Base-by-base conservation (phyloP, 2,888 invertebrate species). In the Drosophila koepferae region DNA sequence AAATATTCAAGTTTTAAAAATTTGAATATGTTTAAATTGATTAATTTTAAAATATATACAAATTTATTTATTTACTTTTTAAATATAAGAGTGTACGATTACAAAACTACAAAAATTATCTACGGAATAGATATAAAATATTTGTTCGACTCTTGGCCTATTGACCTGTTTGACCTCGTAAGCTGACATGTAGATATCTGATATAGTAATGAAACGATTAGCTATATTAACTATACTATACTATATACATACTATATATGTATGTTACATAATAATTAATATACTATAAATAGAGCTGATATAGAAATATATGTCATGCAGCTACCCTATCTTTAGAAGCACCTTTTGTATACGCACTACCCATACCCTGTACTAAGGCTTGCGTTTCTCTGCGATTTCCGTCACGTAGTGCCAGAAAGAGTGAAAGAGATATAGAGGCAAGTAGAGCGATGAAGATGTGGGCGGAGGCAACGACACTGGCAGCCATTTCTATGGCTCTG, bases 401-500 rank as follows among this genome's bases (percentile, higher is more conserved):
- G 36, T 51, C 51, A 61, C 59, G 43, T 48, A 46, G 31, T 14
- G n/a, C 14, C 12, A 18, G 18, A 34, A 1, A 34, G 51, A 51
- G 34, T 14, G 12, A 41, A 60, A 14, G n/a, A 9, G 44, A 5
- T 36, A 31, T 16, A 16, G 49, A 16, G 36, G 9, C 23, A 12
- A 23, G 20, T 18, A 12, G 38, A 20, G 18, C 3, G 64, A 4
- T 31, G 34, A 23, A 41, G 14, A 18, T 12, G 56, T 54, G 53
- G 55, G 58, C 51, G 34, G 43, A 28, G 48, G 48, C 68, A 71
- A 38, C 76, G 54, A 63, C 68, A 68, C 70, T 72, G 54, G 58
- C 67, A 62, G 68, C 68, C 69, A 77, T 80, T 73, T 75, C 68
- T 72, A 69, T 63, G 71, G 51, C 64, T 78, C 55, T 54, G 58